A percentile compares a stretch with the other conserved stretches of the same genome.
phyloP scores from a whole-genome alignment of 2,888 invertebrate species.

The Drosophila paracracens region DNA sequence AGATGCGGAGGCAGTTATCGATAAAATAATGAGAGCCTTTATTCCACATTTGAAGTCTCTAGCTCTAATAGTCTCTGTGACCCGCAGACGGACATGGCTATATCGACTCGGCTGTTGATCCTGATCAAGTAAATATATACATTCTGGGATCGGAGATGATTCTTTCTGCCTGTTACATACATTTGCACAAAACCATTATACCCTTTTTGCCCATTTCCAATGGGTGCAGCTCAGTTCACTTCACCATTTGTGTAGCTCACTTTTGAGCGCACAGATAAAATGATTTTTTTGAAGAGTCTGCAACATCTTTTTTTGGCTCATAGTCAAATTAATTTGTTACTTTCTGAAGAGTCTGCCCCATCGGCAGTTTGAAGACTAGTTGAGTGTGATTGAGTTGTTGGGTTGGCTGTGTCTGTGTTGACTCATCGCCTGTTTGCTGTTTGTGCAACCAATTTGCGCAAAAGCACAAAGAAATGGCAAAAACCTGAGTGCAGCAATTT shows the following conservation, averaged over 20 bases:
- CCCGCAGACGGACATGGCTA: no score
- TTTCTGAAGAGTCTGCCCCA: slow-evolving; percentile 1
- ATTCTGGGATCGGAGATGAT: fast-evolving
- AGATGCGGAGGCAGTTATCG: no score
- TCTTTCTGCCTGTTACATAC: no score
- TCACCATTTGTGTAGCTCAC: slow-evolving; percentile 28
- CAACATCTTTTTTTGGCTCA: slow-evolving; percentile 23
- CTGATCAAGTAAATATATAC: no score
- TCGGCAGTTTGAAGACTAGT: slow-evolving; percentile 28
- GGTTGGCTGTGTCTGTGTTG: slow-evolving; percentile 43
- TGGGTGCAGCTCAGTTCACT: neutral
- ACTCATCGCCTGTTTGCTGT: slow-evolving; percentile 36
- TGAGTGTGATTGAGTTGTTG: slow-evolving; percentile 60
- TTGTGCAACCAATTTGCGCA: slow-evolving; percentile 50
- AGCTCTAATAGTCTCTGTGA: no score
- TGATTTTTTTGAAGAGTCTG: neutral
- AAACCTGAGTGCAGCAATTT: slow-evolving; percentile 30
- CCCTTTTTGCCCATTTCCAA: no score
- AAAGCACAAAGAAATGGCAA: neutral
- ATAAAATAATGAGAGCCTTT: no score
- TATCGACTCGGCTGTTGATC: no score
- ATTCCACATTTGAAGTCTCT: no score
- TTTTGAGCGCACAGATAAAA: slow-evolving; percentile 18
- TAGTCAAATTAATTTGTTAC: slow-evolving; percentile 23
- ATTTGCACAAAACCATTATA: no score